A percentile compares a stretch with the other conserved stretches of the same genome.
These are phyloP conservation scores for Willowsia nigromaculata DNA, from an alignment of 2,888 invertebrate genomes.

Conservation along the genomic window DNA sequence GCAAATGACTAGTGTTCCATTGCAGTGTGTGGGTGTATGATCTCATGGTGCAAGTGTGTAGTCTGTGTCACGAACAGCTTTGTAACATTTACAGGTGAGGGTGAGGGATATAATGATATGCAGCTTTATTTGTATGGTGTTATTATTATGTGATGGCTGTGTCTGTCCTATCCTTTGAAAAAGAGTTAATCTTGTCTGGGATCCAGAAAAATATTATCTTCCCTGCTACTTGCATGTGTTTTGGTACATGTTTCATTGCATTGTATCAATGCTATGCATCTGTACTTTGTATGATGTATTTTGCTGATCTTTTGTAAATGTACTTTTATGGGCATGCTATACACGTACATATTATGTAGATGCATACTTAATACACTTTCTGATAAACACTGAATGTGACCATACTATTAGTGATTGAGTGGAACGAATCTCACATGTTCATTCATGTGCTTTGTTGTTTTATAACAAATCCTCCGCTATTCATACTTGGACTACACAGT, in stretches of 20 bases:
- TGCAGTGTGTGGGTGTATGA: slow-evolving; percentile 34
- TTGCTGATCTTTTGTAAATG: not conserved
- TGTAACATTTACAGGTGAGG: slow-evolving; percentile 35
- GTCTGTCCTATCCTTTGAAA: not conserved
- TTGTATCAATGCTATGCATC: not conserved
- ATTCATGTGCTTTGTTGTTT: not conserved
- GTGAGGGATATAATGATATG: not conserved
- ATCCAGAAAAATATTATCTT: not conserved
- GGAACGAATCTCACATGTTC: slow-evolving; percentile 23
- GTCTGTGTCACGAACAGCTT: slow-evolving; percentile 28
- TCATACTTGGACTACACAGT: no score
- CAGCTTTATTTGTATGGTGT: not conserved
- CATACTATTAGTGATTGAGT: not conserved
- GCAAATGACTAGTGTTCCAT: not conserved
- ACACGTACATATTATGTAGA: not conserved
- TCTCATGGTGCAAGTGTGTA: not conserved
- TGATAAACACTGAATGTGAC: not conserved
- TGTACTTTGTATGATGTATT: slow-evolving; percentile 1
- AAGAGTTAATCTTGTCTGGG: not conserved
- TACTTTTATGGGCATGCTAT: not conserved
- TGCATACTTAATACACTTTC: not conserved
- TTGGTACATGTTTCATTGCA: not conserved
- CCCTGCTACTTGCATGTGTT: slow-evolving; percentile 4
- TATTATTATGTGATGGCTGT: not conserved
- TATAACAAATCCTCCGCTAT: no score